Evolutionary conservation across 2,797 vertebrate genomes (phyloP).

Genomic region (Chelidonichthys spinosus): DNA sequence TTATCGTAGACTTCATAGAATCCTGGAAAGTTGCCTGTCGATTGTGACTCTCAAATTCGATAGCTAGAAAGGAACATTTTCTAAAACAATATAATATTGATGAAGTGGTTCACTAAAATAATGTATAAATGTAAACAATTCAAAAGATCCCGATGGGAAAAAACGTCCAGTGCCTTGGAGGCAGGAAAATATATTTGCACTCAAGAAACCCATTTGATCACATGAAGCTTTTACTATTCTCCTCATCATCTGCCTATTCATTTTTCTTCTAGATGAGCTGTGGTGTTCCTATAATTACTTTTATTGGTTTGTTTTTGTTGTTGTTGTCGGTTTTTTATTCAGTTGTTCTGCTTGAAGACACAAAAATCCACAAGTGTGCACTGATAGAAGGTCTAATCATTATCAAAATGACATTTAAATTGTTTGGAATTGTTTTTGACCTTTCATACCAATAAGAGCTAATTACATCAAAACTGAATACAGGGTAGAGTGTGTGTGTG

Average conservation of each 20-base stretch:
- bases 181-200: conserved; percentile 9
- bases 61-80: no score
- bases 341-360: neutral
- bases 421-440: conserved; percentile 47
- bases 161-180: neutral
- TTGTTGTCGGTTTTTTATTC: neutral
- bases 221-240: neutral
- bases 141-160: neutral
- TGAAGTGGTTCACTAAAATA: neutral
- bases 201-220: conserved; percentile 21
- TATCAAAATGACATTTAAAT: conserved; percentile 37
- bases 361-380: neutral
- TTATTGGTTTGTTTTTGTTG: neutral
- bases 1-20: conserved; percentile 13
- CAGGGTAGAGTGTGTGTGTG: neutral
- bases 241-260: neutral
- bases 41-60: neutral
- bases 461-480: conserved; percentile 39
- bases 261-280: conserved; percentile 5
- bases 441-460: conserved; percentile 43
- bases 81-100: neutral
- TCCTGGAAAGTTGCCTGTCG: neutral
- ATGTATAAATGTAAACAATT: conserved; percentile 1
- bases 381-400: conserved; percentile 20
- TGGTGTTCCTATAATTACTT: conserved; percentile 1